Base-by-base conservation (phyloP, 2,113 vertebrate species). In the Chitala chitala region DNA sequence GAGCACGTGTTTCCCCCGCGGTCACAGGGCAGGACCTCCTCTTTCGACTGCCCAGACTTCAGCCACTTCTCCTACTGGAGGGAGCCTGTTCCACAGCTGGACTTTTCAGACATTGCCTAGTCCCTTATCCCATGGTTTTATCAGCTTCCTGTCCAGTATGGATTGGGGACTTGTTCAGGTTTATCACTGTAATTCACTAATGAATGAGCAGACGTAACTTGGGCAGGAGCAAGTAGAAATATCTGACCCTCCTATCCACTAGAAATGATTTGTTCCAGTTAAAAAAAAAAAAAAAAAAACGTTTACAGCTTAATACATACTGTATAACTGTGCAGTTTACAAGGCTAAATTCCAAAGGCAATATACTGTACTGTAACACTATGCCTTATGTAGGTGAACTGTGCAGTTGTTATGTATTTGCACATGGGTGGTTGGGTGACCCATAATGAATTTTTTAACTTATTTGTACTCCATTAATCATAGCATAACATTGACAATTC, bases 1-100 rank as follows among this genome's bases (percentile, higher is more conserved):
- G 94, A 98, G 63, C 90, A 96, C 36, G 84, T 98, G 81, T 98
- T 98, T 82, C 97, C 96, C 0, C 82, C 90, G 15, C 76, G 90
- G 12, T 80, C 70, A 1, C 82, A 80, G 0, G 84, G 83, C 4
- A 76, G 75, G 3, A 85, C 64, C 0, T 0, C 68, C 0, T 84
- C 86, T 59, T 86, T 96, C 65, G 72, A 82, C 72, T 87, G 85
- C 36, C 94, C 95, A 0, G 94, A 98, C 6, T 94, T 82, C 84
- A 95, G 93, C 84, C 87, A 87, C 50, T 93, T 94, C 75, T 73
- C 89, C 64, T 95, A 75, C 76, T 95, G 94, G 93, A 92, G 89
- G 75, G 74, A 89, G 33, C 89, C 92, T 0, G 65, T 94, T 71
- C 87, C 88, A 3, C 53, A 84, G 12, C 31, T 91, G 76, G 87